Base-by-base conservation (phyloP, 2,797 vertebrate genomes). In the Nannoperca australis region DNA sequence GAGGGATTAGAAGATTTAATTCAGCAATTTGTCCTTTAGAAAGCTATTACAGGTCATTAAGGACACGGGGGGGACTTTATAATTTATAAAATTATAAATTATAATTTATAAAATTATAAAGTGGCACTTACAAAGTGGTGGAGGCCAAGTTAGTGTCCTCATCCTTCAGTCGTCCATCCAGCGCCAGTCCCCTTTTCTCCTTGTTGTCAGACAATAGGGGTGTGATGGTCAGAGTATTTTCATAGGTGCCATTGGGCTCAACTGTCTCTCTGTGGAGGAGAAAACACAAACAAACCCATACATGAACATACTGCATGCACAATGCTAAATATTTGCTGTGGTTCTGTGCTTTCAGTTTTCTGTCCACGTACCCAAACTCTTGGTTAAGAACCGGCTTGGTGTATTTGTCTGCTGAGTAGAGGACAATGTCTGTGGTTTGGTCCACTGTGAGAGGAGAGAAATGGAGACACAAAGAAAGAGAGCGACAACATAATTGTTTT, bases 361-460 rank as follows among this genome's bases (percentile, higher is more conserved):
- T 20, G 44, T 68, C 4, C 24, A 88, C 96, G 84, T 89, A 99
- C 96, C 44, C 90, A 73, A 98, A 96, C 85, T 99, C 97, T 78
- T 97, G 92, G 2, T 0, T 50, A 73, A 94, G 92, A 56, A 98
- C 94, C 3, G 55, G 38, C 92, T 98, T 99, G 0, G 91, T 89
- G 91, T 99, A 99, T 93, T 97, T 98, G 93, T 99, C 97, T 74
- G 97, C 94, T 0, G 96, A 97, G 78, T 97, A 98, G 71, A 98
- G 96, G 83, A 98, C 93, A 18, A 98, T 96, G 0, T 97, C 96
- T 73, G 97, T 97, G 79, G 95, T 91, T 93, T 99, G 97, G 2
- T 98, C 96, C 84, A 98, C 97, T 98, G 89, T 86, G 49, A 47
- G 32, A 66, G 22, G 51, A 27, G 56, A 40, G 7, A 56, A 7